A percentile compares a stretch with the other conserved stretches of the same genome.
These are phyloP conservation scores for Hippolais icterina DNA, from an alignment of 2,113 vertebrate genomes.

Conservation along the genomic window DNA sequence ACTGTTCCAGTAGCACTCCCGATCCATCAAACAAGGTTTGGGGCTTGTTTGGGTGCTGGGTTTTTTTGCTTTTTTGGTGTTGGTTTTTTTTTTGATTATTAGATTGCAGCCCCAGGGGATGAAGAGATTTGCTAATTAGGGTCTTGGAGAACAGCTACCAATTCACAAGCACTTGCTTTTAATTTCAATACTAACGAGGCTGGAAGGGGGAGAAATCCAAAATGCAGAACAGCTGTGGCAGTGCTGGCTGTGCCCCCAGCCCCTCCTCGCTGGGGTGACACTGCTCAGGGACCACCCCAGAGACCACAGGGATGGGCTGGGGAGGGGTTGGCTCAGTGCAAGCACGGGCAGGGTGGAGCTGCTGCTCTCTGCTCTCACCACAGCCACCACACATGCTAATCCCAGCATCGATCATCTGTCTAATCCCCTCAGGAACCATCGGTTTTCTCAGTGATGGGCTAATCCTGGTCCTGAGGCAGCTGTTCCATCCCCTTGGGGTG, in stretches of 20 bases:
- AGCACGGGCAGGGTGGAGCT: neutral
- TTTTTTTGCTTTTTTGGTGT: neutral
- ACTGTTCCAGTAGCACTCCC: slow-evolving; percentile 40
- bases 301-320: neutral
- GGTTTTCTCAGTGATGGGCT: neutral
- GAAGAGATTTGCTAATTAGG: slow-evolving; percentile 64
- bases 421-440: neutral
- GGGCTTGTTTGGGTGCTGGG: slow-evolving; percentile 40
- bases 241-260: neutral
- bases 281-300: neutral
- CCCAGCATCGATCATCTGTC: neutral
- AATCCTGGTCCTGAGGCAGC: neutral
- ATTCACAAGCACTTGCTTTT: slow-evolving; percentile 62
- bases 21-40: slow-evolving; percentile 61
- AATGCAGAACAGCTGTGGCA: slow-evolving; percentile 10
- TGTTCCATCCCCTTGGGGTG: neutral
- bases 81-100: slow-evolving; percentile 21
- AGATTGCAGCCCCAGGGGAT: slow-evolving; percentile 59
- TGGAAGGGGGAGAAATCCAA: neutral
- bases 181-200: slow-evolving; percentile 61
- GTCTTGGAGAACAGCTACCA: slow-evolving; percentile 62
- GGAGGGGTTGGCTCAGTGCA: neutral
- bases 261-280: neutral
- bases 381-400: neutral
- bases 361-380: neutral